These are phyloP conservation scores for Mycetomoellerius zeteki DNA, from an alignment of 1,140 invertebrate species.

Conservation along the genomic window DNA sequence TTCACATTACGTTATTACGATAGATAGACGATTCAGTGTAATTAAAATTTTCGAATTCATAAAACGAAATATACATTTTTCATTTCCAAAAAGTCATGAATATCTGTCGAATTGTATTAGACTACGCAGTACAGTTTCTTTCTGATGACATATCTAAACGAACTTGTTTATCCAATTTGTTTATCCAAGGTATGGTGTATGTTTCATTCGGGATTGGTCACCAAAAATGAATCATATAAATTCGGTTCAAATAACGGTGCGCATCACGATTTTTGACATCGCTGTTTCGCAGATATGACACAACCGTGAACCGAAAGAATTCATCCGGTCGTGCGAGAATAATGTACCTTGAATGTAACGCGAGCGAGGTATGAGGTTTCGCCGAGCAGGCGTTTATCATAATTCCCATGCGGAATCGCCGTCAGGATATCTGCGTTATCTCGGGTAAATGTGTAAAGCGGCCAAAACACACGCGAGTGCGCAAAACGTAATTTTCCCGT, in stretches of 20 bases:
- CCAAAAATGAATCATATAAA: constrained; percentile 18
- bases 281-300: constrained; percentile 19
- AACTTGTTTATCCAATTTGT: too few species aligned
- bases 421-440: constrained; percentile 26
- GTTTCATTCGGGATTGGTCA: neutral
- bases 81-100: constrained; percentile 3
- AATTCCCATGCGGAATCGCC: constrained; percentile 39
- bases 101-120: constrained; percentile 25
- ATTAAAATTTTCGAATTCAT: neutral
- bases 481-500: constrained; percentile 54
- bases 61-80: neutral
- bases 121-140: neutral
- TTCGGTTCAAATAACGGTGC: constrained; percentile 28
- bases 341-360: constrained; percentile 45
- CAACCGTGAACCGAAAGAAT: constrained; percentile 21
- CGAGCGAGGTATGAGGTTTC: constrained; percentile 46
- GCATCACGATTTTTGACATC: constrained; percentile 31
- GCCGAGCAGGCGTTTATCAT: constrained; percentile 53
- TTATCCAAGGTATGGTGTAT: neutral
- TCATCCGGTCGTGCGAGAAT: constrained; percentile 27
- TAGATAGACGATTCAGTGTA: neutral
- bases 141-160: neutral
- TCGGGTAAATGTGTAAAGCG: constrained; percentile 36
- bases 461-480: constrained; percentile 29
- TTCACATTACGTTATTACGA: constrained; percentile 21